A percentile compares a stretch with the other conserved stretches of the same genome.
Conservation (phyloP, 2,797 vertebrate species). For the Myotis findleyi region DNA sequence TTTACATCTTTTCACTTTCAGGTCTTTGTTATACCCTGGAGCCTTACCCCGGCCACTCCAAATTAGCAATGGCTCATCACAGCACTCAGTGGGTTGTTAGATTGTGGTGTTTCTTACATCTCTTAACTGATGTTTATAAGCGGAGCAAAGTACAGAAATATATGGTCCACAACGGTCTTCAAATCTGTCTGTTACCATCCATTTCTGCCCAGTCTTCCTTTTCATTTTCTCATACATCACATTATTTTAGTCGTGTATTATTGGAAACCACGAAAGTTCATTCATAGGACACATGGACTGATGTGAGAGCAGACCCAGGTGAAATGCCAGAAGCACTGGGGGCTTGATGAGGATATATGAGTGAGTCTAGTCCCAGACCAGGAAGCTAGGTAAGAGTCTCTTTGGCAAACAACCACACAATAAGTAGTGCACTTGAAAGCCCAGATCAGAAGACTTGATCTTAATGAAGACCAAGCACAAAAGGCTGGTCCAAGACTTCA, state of each 20-base stretch:
- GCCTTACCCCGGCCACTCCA: not conserved
- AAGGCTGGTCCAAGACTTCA: not conserved
- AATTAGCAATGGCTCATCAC: not conserved
- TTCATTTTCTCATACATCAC: not conserved
- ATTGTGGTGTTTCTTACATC: not conserved
- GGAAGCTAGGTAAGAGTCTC: not conserved
- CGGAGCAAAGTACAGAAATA: not conserved
- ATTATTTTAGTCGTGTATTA: not conserved
- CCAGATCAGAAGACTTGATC: not conserved
- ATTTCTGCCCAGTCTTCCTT: constrained; percentile 13
- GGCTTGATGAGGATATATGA: not conserved
- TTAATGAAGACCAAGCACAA: not conserved
- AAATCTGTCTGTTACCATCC: not conserved
- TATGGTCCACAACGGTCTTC: not conserved
- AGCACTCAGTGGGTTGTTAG: not conserved
- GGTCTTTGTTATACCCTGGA: not conserved
- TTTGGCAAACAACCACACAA: not conserved
- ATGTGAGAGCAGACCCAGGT: not conserved
- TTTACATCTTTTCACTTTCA: not conserved
- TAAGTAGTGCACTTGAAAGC: not conserved
- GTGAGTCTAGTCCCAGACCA: not conserved
- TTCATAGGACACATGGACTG: not conserved
- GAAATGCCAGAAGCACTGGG: not conserved
- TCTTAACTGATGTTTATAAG: not conserved
- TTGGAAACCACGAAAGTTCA: not conserved